Percentiles rank a stretch among this genome's conserved stretches.
phyloP scores from a whole-genome alignment of 2,113 vertebrate genomes.

The Plecotus auritus region DNA sequence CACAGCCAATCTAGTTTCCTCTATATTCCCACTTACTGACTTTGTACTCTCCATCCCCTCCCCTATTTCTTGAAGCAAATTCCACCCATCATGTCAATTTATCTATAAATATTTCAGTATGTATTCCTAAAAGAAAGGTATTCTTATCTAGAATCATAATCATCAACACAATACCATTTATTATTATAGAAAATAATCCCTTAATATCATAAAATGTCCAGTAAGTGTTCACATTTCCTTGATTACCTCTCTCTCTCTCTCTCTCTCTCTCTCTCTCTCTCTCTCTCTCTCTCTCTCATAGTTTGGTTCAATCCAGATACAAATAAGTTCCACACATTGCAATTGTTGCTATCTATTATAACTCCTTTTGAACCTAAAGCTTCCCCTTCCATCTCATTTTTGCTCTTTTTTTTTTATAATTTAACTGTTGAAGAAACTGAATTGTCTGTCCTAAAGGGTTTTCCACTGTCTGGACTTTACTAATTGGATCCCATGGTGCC shows the following conservation, averaged over 20 bases:
- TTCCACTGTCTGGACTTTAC: conserved; percentile 35
- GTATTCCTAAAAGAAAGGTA: not conserved
- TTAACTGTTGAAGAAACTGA: conserved; percentile 20
- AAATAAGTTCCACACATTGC: not conserved
- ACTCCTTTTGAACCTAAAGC: not conserved
- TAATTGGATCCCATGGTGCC: conserved; percentile 50
- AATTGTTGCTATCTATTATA: not conserved
- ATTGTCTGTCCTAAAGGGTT: conserved; percentile 48
- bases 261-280: too few species aligned
- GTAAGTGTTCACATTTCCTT: not conserved
- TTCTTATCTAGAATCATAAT: not conserved
- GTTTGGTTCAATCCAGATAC: not conserved
- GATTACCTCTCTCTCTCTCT: not conserved
- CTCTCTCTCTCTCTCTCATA: too few species aligned
- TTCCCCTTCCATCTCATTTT: not conserved
- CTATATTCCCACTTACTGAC: not conserved
- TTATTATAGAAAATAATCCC: not conserved
- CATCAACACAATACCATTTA: not conserved
- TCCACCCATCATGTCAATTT: not conserved
- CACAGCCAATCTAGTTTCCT: not conserved
- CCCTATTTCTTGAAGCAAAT: not conserved
- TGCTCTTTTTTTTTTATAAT: conserved; percentile 26
- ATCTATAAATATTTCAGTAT: not conserved
- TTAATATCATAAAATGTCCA: not conserved
- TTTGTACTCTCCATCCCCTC: not conserved